Evolutionary conservation across 23 tunicate species (phyloP).

Genomic region (Corella eumyota): DNA sequence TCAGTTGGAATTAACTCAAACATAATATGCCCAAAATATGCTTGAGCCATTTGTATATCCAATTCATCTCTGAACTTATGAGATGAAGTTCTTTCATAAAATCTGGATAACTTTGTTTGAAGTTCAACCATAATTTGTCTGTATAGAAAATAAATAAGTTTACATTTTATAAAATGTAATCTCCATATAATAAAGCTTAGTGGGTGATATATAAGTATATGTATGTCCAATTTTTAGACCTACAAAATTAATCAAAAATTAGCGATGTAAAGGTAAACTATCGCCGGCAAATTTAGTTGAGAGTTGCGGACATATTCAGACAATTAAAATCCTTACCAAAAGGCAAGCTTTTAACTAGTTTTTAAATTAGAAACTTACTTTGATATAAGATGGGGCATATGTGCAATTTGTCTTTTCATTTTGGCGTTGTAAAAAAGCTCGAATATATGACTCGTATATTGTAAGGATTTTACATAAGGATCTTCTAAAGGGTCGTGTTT

Average conservation of each 20-base stretch:
- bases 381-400: slow-evolving; percentile 12
- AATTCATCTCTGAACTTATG: slow-evolving; percentile 12
- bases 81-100: slow-evolving; percentile 10
- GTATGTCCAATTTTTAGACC: too few relatives aligned
- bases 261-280: too few relatives aligned
- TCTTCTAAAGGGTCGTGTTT: too few relatives aligned
- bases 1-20: too few relatives aligned
- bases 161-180: too few relatives aligned
- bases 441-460: slow-evolving; percentile 3
- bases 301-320: too few relatives aligned
- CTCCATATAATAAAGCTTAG: too few relatives aligned
- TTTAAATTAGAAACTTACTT: slow-evolving; percentile 11
- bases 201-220: too few relatives aligned
- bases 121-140: slow-evolving; percentile 10
- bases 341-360: too few relatives aligned
- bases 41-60: slow-evolving; percentile 12
- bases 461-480: slow-evolving; percentile 7
- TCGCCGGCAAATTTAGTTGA: too few relatives aligned
- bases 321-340: too few relatives aligned
- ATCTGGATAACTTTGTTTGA: background rate
- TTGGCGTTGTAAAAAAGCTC: background rate
- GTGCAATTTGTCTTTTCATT: slow-evolving; percentile 11
- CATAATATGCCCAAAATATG: slow-evolving; percentile 7
- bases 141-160: background rate
- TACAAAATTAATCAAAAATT: too few relatives aligned